These are phyloP conservation scores for Eurois occulta DNA, from an alignment of 2,888 invertebrate species.

Conservation along the genomic window DNA sequence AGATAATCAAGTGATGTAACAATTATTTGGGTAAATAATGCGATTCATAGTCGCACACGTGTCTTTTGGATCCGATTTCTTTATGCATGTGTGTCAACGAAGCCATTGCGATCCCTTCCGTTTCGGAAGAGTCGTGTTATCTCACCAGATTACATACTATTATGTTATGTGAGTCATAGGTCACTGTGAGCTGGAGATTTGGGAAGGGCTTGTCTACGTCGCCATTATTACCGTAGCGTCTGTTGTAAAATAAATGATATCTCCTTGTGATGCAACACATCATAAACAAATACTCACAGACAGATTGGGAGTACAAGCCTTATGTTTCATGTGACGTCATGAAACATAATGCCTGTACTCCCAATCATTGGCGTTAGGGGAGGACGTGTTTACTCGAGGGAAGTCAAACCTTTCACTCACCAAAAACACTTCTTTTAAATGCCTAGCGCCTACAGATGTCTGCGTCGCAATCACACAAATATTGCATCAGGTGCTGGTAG, in stretches of 20 bases:
- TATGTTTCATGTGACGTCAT: no score
- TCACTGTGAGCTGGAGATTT: background rate
- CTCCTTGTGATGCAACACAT: background rate
- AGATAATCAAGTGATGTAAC: conserved; percentile 23
- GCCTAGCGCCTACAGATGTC: background rate
- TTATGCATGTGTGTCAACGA: conserved; percentile 35
- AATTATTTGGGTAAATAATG: conserved; percentile 19
- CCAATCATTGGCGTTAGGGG: background rate
- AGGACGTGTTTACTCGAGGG: background rate
- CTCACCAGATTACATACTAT: conserved; percentile 11
- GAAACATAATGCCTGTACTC: background rate
- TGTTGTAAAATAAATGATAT: background rate
- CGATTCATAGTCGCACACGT: background rate
- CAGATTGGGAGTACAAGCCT: no score
- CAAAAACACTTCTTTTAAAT: background rate
- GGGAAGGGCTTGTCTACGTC: background rate
- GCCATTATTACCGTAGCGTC: background rate
- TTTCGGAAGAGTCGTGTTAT: conserved; percentile 25
- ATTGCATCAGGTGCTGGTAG: background rate
- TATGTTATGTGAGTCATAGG: conserved; percentile 6
- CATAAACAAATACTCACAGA: background rate
- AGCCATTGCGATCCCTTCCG: conserved; percentile 5
- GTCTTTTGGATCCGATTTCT: background rate
- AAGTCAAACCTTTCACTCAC: background rate
- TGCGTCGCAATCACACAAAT: background rate